Evolutionary conservation across 2,797 vertebrate species (phyloP).

Genomic region (Meriones psammophilus): DNA sequence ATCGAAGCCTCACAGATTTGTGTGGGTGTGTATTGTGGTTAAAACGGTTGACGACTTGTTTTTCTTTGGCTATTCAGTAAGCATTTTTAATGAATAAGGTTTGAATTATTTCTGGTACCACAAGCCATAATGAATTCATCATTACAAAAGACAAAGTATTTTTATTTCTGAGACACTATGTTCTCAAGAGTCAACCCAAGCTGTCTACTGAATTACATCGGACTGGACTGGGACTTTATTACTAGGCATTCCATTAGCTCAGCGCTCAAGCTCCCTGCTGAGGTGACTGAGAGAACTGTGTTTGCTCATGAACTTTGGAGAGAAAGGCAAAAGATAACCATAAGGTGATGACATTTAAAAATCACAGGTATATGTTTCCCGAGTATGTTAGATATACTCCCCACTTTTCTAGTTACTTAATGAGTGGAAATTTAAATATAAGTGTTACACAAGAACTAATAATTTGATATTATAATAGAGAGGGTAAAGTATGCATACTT

Average conservation of each 20-base stretch:
- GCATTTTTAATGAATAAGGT: slow-evolving; percentile 64
- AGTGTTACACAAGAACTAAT: not conserved
- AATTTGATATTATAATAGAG: slow-evolving; percentile 30
- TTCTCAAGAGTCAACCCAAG: slow-evolving; percentile 72
- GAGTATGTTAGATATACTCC: not conserved
- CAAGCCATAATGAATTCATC: slow-evolving; percentile 56
- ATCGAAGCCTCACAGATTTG: slow-evolving; percentile 8
- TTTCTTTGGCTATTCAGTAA: slow-evolving; percentile 62
- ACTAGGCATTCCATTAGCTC: slow-evolving; percentile 63
- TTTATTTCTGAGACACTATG: slow-evolving; percentile 72
- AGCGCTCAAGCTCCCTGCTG: slow-evolving; percentile 48
- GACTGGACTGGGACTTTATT: slow-evolving; percentile 65
- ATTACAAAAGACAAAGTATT: slow-evolving; percentile 72
- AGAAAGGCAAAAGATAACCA: slow-evolving; percentile 49
- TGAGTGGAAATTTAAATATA: slow-evolving; percentile 32
- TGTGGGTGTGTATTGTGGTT: slow-evolving; percentile 29
- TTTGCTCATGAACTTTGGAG: slow-evolving; percentile 62
- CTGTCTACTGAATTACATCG: slow-evolving; percentile 64
- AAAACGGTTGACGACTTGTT: slow-evolving; percentile 44
- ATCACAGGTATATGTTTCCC: slow-evolving; percentile 45
- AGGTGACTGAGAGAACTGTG: slow-evolving; percentile 45
- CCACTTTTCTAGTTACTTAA: not conserved
- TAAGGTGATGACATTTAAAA: slow-evolving; percentile 26
- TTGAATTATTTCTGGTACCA: slow-evolving; percentile 66
- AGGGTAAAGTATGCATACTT: not conserved